Evolutionary conservation across 2,888 invertebrate genomes (phyloP).

Genomic region (Drosophila prostipennis): DNA sequence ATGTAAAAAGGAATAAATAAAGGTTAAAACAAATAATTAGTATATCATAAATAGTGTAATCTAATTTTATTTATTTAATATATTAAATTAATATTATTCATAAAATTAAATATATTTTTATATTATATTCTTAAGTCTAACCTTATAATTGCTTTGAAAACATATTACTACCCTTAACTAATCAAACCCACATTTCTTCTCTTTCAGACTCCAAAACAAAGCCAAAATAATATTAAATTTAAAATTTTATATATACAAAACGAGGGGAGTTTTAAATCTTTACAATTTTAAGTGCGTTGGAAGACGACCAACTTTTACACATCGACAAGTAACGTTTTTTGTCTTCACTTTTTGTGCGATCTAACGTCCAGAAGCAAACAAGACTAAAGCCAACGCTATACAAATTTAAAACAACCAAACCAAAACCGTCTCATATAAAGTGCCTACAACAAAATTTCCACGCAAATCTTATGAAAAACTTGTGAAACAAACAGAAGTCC

Average conservation of each 20-base stretch:
- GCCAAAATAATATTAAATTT: conserved; percentile 42
- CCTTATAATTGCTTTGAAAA: too few species aligned
- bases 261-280: conserved; percentile 24
- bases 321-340: conserved; percentile 4
- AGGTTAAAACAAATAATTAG: too few species aligned
- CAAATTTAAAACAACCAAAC: conserved; percentile 60
- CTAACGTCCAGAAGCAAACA: conserved; percentile 20
- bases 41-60: too few species aligned
- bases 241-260: conserved; percentile 19
- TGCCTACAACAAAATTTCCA: conserved; percentile 61
- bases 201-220: conserved; percentile 50
- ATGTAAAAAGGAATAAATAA: too few species aligned
- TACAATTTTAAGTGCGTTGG: conserved; percentile 10
- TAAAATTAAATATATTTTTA: too few species aligned
- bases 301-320: conserved; percentile 4
- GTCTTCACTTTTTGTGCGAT: conserved; percentile 8
- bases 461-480: conserved; percentile 36
- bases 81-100: too few species aligned
- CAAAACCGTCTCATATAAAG: conserved; percentile 75
- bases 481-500: conserved; percentile 33
- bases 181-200: background rate
- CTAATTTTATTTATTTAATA: too few species aligned
- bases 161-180: background rate
- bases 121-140: too few species aligned
- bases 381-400: conserved; percentile 35